Conservation (phyloP, 2,113 vertebrate species). For the Limanda limanda region DNA sequence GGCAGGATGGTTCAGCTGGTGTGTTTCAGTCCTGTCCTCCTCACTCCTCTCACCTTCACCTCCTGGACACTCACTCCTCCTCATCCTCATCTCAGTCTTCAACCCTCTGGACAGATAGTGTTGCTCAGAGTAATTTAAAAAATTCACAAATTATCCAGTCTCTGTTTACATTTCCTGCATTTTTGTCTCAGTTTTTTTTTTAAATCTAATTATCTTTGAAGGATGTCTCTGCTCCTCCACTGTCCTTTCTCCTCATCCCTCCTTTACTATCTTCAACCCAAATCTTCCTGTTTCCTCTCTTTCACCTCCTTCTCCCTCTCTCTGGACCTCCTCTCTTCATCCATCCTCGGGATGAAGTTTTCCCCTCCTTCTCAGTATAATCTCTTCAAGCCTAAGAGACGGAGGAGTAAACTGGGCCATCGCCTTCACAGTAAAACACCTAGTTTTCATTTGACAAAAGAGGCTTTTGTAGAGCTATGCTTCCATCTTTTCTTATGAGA, state of each 20-base stretch:
- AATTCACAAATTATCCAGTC: no score
- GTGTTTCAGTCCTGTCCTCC: slow-evolving; percentile 6
- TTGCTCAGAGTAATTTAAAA: no score
- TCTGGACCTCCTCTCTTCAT: slow-evolving; percentile 1
- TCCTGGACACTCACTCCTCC: neutral
- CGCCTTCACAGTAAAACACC: neutral
- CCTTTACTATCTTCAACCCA: no score
- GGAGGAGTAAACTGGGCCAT: neutral
- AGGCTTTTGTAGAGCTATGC: no score
- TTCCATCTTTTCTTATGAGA: no score
- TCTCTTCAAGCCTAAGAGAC: slow-evolving; percentile 13
- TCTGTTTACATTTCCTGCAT: no score
- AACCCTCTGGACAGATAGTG: no score
- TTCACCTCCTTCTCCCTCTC: neutral
- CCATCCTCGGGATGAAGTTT: slow-evolving; percentile 11
- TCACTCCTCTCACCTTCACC: slow-evolving; percentile 2
- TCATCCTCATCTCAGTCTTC: neutral
- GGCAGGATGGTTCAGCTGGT: slow-evolving; percentile 12
- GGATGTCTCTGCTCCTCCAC: neutral
- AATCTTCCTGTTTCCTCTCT: neutral
- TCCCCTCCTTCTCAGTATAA: neutral
- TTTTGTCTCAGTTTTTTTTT: no score
- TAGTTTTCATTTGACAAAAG: no score
- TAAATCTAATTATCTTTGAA: neutral
- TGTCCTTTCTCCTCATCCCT: neutral